Evolutionary conservation across 2,797 vertebrate genomes (phyloP).

Genomic region (Chelon auratus): DNA sequence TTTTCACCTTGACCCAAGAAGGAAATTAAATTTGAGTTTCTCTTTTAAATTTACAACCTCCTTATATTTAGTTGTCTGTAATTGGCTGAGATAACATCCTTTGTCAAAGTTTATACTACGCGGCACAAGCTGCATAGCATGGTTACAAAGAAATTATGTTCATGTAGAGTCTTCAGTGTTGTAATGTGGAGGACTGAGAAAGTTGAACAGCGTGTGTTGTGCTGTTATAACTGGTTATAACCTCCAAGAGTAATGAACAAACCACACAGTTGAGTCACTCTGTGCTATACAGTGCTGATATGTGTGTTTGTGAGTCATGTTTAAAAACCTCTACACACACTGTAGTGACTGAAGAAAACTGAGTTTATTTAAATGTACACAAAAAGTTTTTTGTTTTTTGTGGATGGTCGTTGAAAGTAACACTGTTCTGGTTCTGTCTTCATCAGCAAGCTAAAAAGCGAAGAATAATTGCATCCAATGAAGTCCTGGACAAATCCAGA

Average conservation of each 20-base stretch:
- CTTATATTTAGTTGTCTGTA: background rate
- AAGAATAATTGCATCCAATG: constrained; percentile 64
- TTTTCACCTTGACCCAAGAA: too few relatives aligned
- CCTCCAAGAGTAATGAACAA: constrained; percentile 75
- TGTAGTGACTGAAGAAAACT: background rate
- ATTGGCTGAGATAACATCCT: background rate
- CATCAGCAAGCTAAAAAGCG: constrained; percentile 79
- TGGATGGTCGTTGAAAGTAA: background rate
- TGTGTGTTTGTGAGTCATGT: constrained; percentile 65
- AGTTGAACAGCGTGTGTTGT: constrained; percentile 74
- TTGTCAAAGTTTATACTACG: background rate
- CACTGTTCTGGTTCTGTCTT: constrained; percentile 7
- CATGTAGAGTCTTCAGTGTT: background rate
- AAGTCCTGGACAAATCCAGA: constrained; percentile 76
- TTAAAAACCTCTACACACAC: background rate
- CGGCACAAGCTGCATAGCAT: background rate
- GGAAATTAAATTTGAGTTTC: too few relatives aligned
- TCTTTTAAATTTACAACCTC: too few relatives aligned
- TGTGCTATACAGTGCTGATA: constrained; percentile 29
- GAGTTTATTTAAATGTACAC: background rate
- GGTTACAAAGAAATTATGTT: too few relatives aligned
- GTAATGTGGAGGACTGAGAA: constrained; percentile 76
- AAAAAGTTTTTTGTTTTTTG: too few relatives aligned
- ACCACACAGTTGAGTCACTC: constrained; percentile 32
- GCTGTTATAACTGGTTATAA: constrained; percentile 78